These are phyloP conservation scores for Onychomys torridus DNA, from an alignment of 2,797 vertebrate species.

Conservation along the genomic window DNA sequence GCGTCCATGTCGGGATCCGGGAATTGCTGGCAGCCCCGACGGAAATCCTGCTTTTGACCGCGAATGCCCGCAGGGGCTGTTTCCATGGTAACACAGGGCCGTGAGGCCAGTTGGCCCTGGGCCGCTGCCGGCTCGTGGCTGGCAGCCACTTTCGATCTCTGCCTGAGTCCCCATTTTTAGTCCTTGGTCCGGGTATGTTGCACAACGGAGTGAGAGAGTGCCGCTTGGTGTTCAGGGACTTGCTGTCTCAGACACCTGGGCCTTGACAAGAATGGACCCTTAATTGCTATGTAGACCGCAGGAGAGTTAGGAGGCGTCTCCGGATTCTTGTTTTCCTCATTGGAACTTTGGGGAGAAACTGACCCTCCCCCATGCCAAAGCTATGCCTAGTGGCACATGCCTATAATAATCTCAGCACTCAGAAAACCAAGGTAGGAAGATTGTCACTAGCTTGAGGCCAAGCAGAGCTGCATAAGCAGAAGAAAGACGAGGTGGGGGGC, in stretches of 20 bases:
- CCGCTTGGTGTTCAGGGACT: not conserved
- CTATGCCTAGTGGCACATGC: not conserved
- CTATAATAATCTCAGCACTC: not conserved
- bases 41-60: constrained; percentile 83
- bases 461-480: not conserved
- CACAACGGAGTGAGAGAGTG: not conserved
- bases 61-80: constrained; percentile 59
- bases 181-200: not conserved
- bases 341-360: not conserved
- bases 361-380: not conserved
- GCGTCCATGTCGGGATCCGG: constrained; percentile 53
- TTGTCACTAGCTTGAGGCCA: not conserved
- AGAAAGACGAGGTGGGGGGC: not conserved
- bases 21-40: constrained; percentile 77
- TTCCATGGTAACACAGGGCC: constrained; percentile 67
- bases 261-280: not conserved
- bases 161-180: not conserved
- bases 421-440: not conserved
- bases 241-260: not conserved
- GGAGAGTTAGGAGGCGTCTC: not conserved
- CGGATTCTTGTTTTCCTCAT: not conserved
- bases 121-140: not conserved
- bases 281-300: not conserved
- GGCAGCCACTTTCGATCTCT: not conserved
- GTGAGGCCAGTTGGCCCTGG: not conserved